Evolutionary conservation across 2,888 invertebrate genomes (phyloP), one percentile per base, ranked within the genome.

Genomic region (Callinectes sapidus): DNA sequence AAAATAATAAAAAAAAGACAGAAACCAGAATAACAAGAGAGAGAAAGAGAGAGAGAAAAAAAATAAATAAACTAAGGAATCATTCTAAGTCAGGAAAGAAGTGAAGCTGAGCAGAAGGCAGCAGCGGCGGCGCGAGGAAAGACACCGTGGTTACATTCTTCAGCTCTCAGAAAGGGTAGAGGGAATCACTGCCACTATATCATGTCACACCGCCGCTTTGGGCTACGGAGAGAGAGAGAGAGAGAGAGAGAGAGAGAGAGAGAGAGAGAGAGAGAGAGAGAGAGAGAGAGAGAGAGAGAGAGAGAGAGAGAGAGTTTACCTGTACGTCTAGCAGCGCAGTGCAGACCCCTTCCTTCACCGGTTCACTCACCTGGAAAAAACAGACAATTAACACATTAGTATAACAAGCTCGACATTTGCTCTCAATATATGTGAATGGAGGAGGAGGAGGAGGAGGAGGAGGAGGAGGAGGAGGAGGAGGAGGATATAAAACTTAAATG

Each of bases 391-490:
- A 81, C 81, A 35, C 81, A 35, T 81, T 81, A 81, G 35, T 32
- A 81, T 8, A 81, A 32, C 28, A 71, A 71, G 28, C n/a, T 71
- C 5, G 28, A 71, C 23, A 61, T 61, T 61, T 61, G 23, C 61
- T 61, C 23, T 23, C 23, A 61, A 61, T 61, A 48, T 61, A 61
- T 5, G 18, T 61, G 3, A 23, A 61, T 61, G 61, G 61, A 28
- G 28, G 71, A 71, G 28, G 71, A 71, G 71, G 71, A 71, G 71
- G 71, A 71, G 71, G 71, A 71, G 71, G 71, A 71, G 71, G 71
- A 71, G 71, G 71, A 71, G 71, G 71, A 71, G 71, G 28, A 28
- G 71, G 28, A 71, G 71, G 71, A 71, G 71, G 71, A 71, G 71
- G 71, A 28, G 28, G 71, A 71, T 23, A 61, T 71, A 71, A 71